Conservation (phyloP, 2,113 vertebrate species). For the Halcyon malimbica region DNA sequence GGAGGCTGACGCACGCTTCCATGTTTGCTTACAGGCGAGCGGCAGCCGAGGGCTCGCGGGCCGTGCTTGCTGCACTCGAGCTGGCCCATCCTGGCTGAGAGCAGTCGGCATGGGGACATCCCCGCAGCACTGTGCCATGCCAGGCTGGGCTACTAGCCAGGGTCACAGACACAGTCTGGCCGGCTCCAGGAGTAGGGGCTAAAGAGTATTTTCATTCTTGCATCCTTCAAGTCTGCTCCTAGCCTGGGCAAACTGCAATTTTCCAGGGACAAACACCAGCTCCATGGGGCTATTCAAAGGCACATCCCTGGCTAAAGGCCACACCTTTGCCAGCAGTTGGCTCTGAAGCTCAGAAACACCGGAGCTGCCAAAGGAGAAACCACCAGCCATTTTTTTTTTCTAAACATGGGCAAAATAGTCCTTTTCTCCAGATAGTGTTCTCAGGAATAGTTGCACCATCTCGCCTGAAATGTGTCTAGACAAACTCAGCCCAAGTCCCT, state of each 20-base stretch:
- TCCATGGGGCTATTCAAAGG: neutral
- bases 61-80: accelerated
- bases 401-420: neutral
- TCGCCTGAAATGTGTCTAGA: neutral
- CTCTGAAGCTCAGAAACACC: neutral
- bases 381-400: neutral
- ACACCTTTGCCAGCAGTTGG: neutral
- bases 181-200: neutral
- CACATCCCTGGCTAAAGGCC: neutral
- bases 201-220: neutral
- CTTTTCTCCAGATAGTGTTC: neutral
- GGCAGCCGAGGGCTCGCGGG: accelerated
- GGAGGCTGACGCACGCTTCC: accelerated
- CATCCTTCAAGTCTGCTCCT: neutral
- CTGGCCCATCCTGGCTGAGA: neutral
- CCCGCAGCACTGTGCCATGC: accelerated
- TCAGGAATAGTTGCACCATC: neutral
- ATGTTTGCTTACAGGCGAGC: neutral
- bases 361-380: neutral
- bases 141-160: neutral
- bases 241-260: neutral
- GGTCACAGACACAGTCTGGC: neutral
- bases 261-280: neutral
- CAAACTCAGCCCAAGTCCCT: neutral
- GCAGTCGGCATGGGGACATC: neutral